Evolutionary conservation across 2,797 vertebrate species (phyloP).

Genomic region (Coilia nasus): DNA sequence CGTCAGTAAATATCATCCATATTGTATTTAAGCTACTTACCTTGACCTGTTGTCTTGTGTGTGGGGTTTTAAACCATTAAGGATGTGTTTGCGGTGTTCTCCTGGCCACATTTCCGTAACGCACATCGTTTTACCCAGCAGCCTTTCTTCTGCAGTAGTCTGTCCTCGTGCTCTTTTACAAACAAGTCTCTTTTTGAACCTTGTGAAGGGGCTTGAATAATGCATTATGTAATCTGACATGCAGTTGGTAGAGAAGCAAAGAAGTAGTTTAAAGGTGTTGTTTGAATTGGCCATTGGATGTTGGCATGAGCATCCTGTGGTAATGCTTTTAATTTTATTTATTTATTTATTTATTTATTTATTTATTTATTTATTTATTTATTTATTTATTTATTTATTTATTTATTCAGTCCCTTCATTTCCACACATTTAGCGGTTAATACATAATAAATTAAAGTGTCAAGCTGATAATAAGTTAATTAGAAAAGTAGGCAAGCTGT

Average conservation of each 20-base stretch:
- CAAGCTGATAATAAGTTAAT: too few relatives aligned
- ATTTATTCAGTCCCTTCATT: too few relatives aligned
- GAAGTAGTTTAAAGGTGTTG: background rate
- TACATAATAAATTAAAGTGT: too few relatives aligned
- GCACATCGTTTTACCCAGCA: background rate
- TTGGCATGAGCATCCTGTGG: background rate
- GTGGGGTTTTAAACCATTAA: background rate
- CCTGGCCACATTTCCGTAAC: background rate
- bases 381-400: too few relatives aligned
- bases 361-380: too few relatives aligned
- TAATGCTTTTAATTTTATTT: too few relatives aligned
- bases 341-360: too few relatives aligned
- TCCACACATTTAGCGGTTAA: too few relatives aligned
- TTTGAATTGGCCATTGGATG: background rate
- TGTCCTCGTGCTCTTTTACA: background rate
- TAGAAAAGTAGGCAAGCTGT: too few relatives aligned
- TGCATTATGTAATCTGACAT: background rate
- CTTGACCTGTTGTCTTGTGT: background rate
- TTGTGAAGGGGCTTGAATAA: background rate
- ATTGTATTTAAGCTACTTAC: background rate
- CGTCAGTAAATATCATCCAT: background rate
- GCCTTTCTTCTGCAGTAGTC: slow-evolving; percentile 3
- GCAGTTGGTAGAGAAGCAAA: background rate
- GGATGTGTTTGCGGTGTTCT: background rate
- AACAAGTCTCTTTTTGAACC: background rate